Evolutionary conservation across 2,113 vertebrate species (phyloP), one percentile per base, ranked within the genome.

Genomic region (Hemibagrus wyckioides): DNA sequence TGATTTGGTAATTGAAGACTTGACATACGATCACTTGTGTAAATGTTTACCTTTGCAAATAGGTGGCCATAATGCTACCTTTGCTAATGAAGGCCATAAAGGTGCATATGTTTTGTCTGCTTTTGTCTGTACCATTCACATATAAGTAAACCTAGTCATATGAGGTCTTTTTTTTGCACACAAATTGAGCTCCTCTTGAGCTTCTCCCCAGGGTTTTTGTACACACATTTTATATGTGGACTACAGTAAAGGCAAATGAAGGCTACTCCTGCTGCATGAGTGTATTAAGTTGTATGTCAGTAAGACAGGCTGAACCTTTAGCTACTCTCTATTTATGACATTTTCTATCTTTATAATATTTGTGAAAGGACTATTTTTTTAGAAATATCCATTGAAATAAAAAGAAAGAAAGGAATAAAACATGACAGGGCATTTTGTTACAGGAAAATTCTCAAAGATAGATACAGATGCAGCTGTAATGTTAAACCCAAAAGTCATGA

Each of bases 31-130:
- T 59, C 52, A 48, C 44, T 85, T 76, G 25, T 85, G 71, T 61
- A 73, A 57, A 59, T 76, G 61, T 59, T 76, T 85, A n/a, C 5
- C 5, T 56, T 48, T 59, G 28, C 9, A 30, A 76, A 85, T 85
- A 30, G 52, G 54, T 17, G n/a, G n/a, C n/a, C n/a, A n/a, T n/a
- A n/a, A n/a, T n/a, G n/a, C n/a, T n/a, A n/a, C n/a, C n/a, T n/a
- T 19, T 57, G 33, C 36, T 65, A n/a, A 71, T 67, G 63, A 30
- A 76, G 39, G 54, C 21, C 28, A n/a, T 28, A 17, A 21, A 15
- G 7, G 33, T 21, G 39, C 28, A 11, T 59, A 30, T 59, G 21
- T 75, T 84, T 41, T 39, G 63, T 73, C 33, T 84, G 41, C 25
- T 4, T 28, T 48, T 8, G 44, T 48, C 5, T 75, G 9, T 83